These are phyloP conservation scores for Macaria liturata DNA, from an alignment of 2,888 invertebrate species.

Conservation along the genomic window DNA sequence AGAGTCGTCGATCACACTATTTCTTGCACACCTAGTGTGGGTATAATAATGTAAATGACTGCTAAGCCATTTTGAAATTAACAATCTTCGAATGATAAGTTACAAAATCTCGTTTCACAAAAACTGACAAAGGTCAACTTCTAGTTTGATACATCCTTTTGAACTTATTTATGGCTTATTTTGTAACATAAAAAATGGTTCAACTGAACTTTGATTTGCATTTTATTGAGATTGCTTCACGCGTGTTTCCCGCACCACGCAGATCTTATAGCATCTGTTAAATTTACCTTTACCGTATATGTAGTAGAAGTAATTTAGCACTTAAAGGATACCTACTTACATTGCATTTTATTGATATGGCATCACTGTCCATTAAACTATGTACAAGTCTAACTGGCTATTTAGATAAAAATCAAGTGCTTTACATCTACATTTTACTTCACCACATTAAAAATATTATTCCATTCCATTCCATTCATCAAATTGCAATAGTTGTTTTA, in stretches of 20 bases:
- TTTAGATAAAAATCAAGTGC: too few species aligned
- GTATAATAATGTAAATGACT: conserved; percentile 54
- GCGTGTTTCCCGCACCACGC: conserved; percentile 2
- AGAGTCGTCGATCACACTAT: conserved; percentile 37
- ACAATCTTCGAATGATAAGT: conserved; percentile 41
- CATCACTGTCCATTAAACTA: too few species aligned
- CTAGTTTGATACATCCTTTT: conserved; percentile 29
- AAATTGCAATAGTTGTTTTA: too few species aligned
- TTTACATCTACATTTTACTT: too few species aligned
- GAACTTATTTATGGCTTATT: conserved; percentile 28
- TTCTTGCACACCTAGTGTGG: conserved; percentile 38
- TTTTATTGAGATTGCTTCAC: conserved; percentile 15
- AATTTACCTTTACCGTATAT: too few species aligned
- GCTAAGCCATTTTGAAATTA: conserved; percentile 44
- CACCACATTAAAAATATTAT: too few species aligned
- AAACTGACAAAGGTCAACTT: conserved; percentile 36
- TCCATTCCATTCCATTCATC: too few species aligned
- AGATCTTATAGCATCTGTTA: background rate
- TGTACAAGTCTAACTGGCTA: too few species aligned
- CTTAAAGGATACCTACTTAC: too few species aligned
- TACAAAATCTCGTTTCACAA: conserved; percentile 44
- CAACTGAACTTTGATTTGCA: conserved; percentile 20
- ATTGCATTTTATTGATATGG: too few species aligned
- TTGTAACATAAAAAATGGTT: conserved; percentile 25
- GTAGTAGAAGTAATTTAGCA: too few species aligned